Percentiles rank a stretch among this genome's conserved stretches.
phyloP scores from a whole-genome alignment of 2,888 invertebrate species.

The Gerris lacustris region DNA sequence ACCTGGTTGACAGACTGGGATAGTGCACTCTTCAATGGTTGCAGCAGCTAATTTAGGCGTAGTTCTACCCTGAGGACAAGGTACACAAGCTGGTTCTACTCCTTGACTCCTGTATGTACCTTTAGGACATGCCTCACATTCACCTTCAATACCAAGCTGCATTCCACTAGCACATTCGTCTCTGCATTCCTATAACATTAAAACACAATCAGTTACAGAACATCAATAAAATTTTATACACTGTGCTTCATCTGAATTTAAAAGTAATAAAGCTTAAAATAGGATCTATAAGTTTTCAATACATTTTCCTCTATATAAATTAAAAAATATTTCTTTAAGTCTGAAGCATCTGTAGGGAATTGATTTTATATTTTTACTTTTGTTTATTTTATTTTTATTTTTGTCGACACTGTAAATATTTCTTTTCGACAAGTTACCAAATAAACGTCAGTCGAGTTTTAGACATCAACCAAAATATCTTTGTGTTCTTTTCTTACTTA shows the following conservation, averaged over 20 bases:
- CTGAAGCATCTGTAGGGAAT: too few species aligned
- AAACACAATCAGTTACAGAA: background rate
- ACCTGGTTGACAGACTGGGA: slow-evolving; percentile 74
- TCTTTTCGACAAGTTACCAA: too few species aligned
- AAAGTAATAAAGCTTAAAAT: too few species aligned
- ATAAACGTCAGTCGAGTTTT: too few species aligned
- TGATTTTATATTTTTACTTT: too few species aligned
- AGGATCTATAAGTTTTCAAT: too few species aligned
- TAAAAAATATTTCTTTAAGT: too few species aligned
- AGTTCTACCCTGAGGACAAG: slow-evolving; percentile 80
- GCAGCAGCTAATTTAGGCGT: slow-evolving; percentile 75
- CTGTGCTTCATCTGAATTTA: background rate
- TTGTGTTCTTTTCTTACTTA: too few species aligned
- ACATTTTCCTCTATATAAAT: too few species aligned
- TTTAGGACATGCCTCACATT: slow-evolving; percentile 81
- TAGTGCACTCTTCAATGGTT: slow-evolving; percentile 77
- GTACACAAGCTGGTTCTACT: slow-evolving; percentile 73
- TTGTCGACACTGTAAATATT: too few species aligned
- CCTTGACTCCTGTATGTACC: slow-evolving; percentile 79
- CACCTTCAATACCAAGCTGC: slow-evolving; percentile 74
- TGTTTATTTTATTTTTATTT: too few species aligned
- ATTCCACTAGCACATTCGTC: slow-evolving; percentile 81
- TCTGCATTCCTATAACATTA: slow-evolving; percentile 52
- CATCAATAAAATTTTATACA: background rate
- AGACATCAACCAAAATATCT: too few species aligned